Conservation (phyloP, 2,888 invertebrate genomes). For the Auanema sp. region DNA sequence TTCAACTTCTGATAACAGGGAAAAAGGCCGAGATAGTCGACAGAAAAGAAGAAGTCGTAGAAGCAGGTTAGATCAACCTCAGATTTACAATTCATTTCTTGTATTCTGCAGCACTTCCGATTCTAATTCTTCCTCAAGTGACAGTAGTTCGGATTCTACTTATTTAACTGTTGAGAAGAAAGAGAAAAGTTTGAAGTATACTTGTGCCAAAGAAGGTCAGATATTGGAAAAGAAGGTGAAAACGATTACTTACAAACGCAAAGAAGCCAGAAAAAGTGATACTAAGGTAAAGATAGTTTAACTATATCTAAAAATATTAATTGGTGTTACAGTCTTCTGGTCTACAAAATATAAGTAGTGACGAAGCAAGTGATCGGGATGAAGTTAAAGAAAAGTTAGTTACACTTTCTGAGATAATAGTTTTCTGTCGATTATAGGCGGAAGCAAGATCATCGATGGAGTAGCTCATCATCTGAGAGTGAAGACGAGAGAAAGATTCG, state of each 20-base stretch:
- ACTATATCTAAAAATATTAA: not conserved
- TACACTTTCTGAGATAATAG: too few species aligned
- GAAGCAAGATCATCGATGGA: slow-evolving; percentile 13
- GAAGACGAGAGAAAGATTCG: slow-evolving; percentile 4
- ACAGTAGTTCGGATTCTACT: slow-evolving; percentile 7
- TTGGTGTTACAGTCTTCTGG: slow-evolving; percentile 1
- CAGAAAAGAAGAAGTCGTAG: slow-evolving; percentile 5
- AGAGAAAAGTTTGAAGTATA: slow-evolving; percentile 2
- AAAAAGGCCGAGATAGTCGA: not conserved
- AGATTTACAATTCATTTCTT: not conserved
- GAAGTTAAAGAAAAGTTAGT: not conserved
- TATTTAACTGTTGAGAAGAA: slow-evolving; percentile 18
- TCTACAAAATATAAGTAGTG: not conserved
- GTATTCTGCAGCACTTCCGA: slow-evolving; percentile 11
- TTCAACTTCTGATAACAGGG: not conserved
- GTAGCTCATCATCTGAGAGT: slow-evolving; percentile 14
- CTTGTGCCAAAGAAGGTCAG: not conserved
- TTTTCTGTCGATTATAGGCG: not conserved
- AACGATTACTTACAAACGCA: not conserved
- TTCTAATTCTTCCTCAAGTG: slow-evolving; percentile 4
- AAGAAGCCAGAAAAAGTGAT: not conserved
- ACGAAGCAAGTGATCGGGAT: not conserved
- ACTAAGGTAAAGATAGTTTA: not conserved
- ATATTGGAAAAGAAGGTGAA: not conserved
- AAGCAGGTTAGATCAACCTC: not conserved